Percentiles rank a stretch among this genome's conserved stretches.
Evolutionary conservation across 2,797 vertebrate genomes (phyloP).

Genomic region (Chrosomus eos): DNA sequence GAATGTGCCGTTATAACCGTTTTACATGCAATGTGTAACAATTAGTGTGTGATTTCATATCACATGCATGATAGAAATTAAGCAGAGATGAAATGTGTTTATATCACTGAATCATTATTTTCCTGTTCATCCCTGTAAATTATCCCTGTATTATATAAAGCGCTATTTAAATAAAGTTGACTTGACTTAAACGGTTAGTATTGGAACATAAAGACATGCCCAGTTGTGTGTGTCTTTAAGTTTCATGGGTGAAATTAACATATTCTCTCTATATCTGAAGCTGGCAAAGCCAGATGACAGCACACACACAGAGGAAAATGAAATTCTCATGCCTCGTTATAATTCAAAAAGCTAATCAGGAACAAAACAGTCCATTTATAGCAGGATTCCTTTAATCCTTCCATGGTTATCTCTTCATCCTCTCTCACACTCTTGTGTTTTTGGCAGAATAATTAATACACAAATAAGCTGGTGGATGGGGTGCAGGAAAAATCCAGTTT

Average conservation of each 20-base stretch:
- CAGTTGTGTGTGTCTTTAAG: background rate
- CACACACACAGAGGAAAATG: conserved; percentile 43
- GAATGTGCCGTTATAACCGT: background rate
- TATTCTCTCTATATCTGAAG: background rate
- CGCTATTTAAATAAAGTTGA: background rate
- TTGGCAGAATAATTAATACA: conserved; percentile 71
- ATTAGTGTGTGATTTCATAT: background rate
- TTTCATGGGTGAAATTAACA: background rate
- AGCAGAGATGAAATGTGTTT: background rate
- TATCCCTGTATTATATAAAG: background rate
- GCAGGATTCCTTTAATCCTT: conserved; percentile 79
- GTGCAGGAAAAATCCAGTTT: background rate
- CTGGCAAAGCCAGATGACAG: conserved; percentile 22
- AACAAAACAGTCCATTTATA: conserved; percentile 71
- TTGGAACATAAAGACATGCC: background rate
- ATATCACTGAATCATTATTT: background rate
- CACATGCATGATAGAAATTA: background rate
- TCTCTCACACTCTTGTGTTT: conserved; percentile 72
- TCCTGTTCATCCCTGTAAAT: background rate
- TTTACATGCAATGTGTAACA: background rate
- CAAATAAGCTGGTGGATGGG: conserved; percentile 5
- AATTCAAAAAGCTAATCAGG: conserved; percentile 56
- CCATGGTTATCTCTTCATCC: conserved; percentile 72
- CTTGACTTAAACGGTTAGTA: background rate
- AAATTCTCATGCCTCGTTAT: conserved; percentile 56